Evolutionary conservation across 2,888 invertebrate species (phyloP).

Genomic region (Tetragonula carbonaria): DNA sequence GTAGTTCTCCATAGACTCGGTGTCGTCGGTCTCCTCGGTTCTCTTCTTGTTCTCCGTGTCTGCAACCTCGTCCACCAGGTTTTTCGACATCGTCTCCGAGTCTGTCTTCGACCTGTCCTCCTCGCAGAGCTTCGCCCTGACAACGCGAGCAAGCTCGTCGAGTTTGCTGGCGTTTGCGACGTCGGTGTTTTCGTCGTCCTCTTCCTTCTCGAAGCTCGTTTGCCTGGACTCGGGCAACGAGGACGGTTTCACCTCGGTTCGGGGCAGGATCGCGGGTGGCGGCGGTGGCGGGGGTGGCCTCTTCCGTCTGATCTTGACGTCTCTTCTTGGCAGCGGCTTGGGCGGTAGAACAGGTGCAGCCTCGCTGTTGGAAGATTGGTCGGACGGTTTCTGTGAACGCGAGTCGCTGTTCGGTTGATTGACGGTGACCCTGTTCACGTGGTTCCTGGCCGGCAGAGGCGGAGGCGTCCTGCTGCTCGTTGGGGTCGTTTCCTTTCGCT

Average conservation of each 20-base stretch:
- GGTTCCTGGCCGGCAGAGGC: conserved; percentile 74
- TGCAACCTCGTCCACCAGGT: background rate
- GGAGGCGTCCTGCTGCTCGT: conserved; percentile 46
- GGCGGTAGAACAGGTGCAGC: conserved; percentile 78
- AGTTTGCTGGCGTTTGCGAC: background rate
- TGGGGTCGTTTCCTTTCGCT: conserved; percentile 3
- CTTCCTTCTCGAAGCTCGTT: conserved; percentile 22
- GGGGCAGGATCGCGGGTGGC: conserved; percentile 63
- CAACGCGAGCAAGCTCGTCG: background rate
- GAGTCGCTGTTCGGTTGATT: conserved; percentile 67
- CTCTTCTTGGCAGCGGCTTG: conserved; percentile 82
- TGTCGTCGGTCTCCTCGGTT: conserved; percentile 36
- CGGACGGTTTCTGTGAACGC: conserved; percentile 26
- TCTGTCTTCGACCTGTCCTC: conserved; percentile 3
- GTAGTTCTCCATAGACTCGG: conserved; percentile 29
- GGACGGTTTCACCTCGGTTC: conserved; percentile 69
- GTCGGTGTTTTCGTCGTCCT: background rate
- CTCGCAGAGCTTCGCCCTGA: background rate
- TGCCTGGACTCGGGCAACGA: conserved; percentile 31
- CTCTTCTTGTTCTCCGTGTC: conserved; percentile 13
- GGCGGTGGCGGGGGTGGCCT: conserved; percentile 83
- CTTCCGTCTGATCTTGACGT: conserved; percentile 78
- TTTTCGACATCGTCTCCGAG: background rate
- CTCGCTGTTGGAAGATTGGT: conserved; percentile 15
- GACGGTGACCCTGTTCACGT: conserved; percentile 77